Conservation (phyloP, 2,113 vertebrate genomes). For the Triplophysa rosa region DNA sequence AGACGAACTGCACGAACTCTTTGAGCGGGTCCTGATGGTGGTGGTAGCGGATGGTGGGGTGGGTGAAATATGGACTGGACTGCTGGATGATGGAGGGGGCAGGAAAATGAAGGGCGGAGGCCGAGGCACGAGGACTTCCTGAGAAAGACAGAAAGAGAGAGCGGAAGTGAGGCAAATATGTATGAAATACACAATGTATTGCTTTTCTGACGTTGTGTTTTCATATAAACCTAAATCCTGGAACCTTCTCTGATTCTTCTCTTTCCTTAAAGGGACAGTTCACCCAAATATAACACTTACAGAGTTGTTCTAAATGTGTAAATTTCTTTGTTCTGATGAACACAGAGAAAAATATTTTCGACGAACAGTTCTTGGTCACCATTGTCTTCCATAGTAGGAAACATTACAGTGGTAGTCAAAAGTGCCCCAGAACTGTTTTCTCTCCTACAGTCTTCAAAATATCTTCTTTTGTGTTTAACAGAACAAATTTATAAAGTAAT, state of each 20-base stretch:
- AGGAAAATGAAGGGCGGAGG: conserved; percentile 48
- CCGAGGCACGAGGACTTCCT: conserved; percentile 87
- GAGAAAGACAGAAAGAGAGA: conserved; percentile 26
- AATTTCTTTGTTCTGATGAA: too few species aligned
- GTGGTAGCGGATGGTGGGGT: conserved; percentile 97
- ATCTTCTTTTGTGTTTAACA: too few species aligned
- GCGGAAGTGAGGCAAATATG: conserved; percentile 11
- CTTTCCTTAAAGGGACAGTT: too few species aligned
- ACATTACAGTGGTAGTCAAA: too few species aligned
- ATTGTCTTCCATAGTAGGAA: too few species aligned
- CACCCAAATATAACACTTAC: too few species aligned
- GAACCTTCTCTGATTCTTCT: background rate
- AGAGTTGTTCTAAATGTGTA: too few species aligned
- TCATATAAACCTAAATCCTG: background rate
- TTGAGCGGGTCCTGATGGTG: conserved; percentile 93
- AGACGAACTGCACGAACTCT: conserved; percentile 95
- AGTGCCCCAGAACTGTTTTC: too few species aligned
- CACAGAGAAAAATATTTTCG: too few species aligned
- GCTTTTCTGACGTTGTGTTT: background rate
- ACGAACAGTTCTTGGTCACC: too few species aligned
- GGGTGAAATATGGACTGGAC: conserved; percentile 94
- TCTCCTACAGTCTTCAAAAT: too few species aligned
- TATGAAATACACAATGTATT: background rate
- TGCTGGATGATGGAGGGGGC: conserved; percentile 82
- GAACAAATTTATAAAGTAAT: too few species aligned